Percentiles rank a stretch among this genome's conserved stretches.
phyloP scores from a whole-genome alignment of 2,797 vertebrate genomes.

The Catamblyrhynchus diadema region DNA sequence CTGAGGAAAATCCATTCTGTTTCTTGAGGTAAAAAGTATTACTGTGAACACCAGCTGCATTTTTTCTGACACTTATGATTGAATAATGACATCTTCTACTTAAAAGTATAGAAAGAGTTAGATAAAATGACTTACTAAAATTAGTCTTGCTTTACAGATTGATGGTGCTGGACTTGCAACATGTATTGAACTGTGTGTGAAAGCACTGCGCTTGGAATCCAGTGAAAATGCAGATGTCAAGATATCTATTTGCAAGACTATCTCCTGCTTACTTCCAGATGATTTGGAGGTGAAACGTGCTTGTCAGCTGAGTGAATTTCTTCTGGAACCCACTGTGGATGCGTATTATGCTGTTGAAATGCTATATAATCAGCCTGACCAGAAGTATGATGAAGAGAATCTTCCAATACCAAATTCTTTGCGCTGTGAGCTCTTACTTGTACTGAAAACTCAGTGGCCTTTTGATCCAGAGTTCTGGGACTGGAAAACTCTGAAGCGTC shows the following conservation, averaged over 20 bases:
- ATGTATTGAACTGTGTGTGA: constrained; percentile 93
- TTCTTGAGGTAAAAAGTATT: not conserved
- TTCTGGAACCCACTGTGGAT: constrained; percentile 94
- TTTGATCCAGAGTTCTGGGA: constrained; percentile 99
- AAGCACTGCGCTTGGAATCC: constrained; percentile 89
- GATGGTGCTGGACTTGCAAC: constrained; percentile 86
- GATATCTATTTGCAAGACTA: constrained; percentile 95
- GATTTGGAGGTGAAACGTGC: constrained; percentile 96
- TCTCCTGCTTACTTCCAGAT: constrained; percentile 91
- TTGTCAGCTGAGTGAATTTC: constrained; percentile 96
- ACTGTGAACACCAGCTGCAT: not conserved
- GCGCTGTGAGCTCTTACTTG: constrained; percentile 93
- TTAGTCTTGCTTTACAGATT: constrained; percentile 70
- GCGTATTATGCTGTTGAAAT: constrained; percentile 96
- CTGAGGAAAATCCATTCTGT: not conserved
- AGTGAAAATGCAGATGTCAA: constrained; percentile 86
- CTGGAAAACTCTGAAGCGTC: constrained; percentile 96
- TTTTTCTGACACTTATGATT: not conserved
- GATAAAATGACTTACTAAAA: constrained; percentile 27
- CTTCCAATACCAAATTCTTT: constrained; percentile 95
- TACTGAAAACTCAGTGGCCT: constrained; percentile 97
- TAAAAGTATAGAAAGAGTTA: not conserved
- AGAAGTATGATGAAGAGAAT: constrained; percentile 92
- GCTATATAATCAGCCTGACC: constrained; percentile 96
- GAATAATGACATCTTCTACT: not conserved